Evolutionary conservation across 2,888 invertebrate genomes (phyloP), one percentile per base, ranked within the genome.

Genomic region (Cactoblastis cactorum): DNA sequence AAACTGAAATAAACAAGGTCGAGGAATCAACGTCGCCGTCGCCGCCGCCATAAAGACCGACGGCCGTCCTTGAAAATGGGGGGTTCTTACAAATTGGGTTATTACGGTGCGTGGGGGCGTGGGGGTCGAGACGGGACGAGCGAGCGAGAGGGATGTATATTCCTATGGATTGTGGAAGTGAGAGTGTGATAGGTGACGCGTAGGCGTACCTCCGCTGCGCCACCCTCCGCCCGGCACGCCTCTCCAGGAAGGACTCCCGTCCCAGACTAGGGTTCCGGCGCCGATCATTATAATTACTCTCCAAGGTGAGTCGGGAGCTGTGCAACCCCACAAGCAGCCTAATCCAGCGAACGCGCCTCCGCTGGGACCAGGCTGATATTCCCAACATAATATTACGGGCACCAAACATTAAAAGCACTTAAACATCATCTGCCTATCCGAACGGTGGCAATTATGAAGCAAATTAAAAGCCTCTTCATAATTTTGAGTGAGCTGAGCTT

Each of bases 11-110:
- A 89, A 89, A 90, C 90, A 90, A 89, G 88, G 88, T 88, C 87
- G 88, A 80, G 69, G 86, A 88, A 86, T 89, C 88, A 87, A 85
- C 88, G 85, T 83, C 84, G 87, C 79, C 81, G 83, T 81, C 87
- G 87, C 80, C 87, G 84, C 85, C 84, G 85, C 88, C 86, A 83
- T 88, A 85, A 83, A 88, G 89, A 87, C 85, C 89, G 88, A 84
- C 88, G 88, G 83, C 87, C 90, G 90, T 88, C 90, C 90, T 90
- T 90, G 90, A 88, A 85, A 88, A 83, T 71, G 80, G 85, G 86
- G 90, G 87, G 88, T 83, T 87, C 88, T 86, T 87, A 89, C 90
- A 90, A 90, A 90, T 90, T 90, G 90, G 90, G 90, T 90, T 90
- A 90, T 89, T 89, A 88, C 83, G 72, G 83, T 76, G 82, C 70